Evolutionary conservation across 2,113 vertebrate genomes (phyloP), one percentile per base, ranked within the genome.

Genomic region (Callithrix jacchus): DNA sequence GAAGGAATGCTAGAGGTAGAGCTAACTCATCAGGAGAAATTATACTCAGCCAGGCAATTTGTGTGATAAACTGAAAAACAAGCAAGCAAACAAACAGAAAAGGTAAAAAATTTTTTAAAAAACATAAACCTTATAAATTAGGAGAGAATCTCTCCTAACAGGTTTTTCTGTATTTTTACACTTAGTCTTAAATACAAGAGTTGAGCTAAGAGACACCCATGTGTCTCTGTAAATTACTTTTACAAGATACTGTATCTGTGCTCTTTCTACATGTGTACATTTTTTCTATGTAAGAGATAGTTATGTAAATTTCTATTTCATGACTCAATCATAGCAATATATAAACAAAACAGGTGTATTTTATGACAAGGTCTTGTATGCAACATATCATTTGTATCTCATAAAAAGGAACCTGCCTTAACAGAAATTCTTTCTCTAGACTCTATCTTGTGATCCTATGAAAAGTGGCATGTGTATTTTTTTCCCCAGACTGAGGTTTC

Each of bases 391-490:
- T 73, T 92, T 97, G 40, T 81, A 87, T 81, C 81, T 80, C 25
- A 79, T 30, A 94, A 68, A 61, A 64, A 58, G 40, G 47, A 77
- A 81, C 32, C 54, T 73, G 64, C 18, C n/a, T 87, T 87, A 90
- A 85, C 32, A 47, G 83, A 77, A 87, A 85, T 79, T 91, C 32
- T 42, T 87, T 74, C 23, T 74, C 18, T 42, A 47, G 89, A 94
- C 91, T 80, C 35, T 96, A 70, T 96, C 77, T 92, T 42, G 45
- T 27, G 66, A 66, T 80, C n/a, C 54, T 49, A 5, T 23, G 61
- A 94, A 94, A 93, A 16, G 47, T 88, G 40, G 90, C 32, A 54
- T 40, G 66, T 92, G 91, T 93, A 87, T 91, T 87, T 66, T 64
- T 94, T 76, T 81, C 71, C 18, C 27, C 83, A 92, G 92, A 47